A percentile compares a stretch with the other conserved stretches of the same genome.
Evolutionary conservation across 1,140 invertebrate species (phyloP).

Genomic region (Phocides pigmalion): DNA sequence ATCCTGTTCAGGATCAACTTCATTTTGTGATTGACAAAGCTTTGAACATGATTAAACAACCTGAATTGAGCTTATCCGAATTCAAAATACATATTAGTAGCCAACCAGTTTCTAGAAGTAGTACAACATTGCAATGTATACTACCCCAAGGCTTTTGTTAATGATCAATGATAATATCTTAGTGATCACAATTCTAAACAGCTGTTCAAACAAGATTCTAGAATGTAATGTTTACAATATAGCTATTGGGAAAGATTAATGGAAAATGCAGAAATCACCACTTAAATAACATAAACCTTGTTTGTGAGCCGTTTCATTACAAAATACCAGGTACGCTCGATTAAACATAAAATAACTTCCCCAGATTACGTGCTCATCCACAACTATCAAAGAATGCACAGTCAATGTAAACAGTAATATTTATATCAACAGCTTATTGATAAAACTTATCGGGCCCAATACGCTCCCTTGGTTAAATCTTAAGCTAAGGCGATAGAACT

Average conservation of each 20-base stretch:
- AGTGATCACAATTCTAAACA: too few relatives aligned
- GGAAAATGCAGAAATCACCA: too few relatives aligned
- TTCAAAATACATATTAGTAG: too few relatives aligned
- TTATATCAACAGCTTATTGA: slow-evolving; percentile 29
- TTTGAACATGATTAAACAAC: too few relatives aligned
- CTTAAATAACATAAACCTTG: not conserved
- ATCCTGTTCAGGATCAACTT: too few relatives aligned
- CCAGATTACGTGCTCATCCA: slow-evolving; percentile 4
- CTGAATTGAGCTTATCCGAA: too few relatives aligned
- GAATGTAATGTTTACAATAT: not conserved
- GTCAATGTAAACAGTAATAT: slow-evolving; percentile 30
- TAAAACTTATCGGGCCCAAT: slow-evolving; percentile 26
- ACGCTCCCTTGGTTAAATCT: slow-evolving; percentile 5
- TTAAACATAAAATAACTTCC: slow-evolving; percentile 9
- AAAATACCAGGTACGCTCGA: not conserved
- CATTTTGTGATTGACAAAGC: too few relatives aligned
- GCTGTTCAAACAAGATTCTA: not conserved
- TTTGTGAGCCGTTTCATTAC: not conserved
- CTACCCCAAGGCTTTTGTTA: too few relatives aligned
- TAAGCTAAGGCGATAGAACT: slow-evolving; percentile 16
- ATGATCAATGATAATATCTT: too few relatives aligned
- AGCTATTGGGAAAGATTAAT: too few relatives aligned
- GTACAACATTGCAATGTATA: too few relatives aligned
- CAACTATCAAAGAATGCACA: slow-evolving; percentile 17
- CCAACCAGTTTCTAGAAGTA: too few relatives aligned